phyloP scores from a whole-genome alignment of 2,797 vertebrate species.

The Sebastes hubbsi region DNA sequence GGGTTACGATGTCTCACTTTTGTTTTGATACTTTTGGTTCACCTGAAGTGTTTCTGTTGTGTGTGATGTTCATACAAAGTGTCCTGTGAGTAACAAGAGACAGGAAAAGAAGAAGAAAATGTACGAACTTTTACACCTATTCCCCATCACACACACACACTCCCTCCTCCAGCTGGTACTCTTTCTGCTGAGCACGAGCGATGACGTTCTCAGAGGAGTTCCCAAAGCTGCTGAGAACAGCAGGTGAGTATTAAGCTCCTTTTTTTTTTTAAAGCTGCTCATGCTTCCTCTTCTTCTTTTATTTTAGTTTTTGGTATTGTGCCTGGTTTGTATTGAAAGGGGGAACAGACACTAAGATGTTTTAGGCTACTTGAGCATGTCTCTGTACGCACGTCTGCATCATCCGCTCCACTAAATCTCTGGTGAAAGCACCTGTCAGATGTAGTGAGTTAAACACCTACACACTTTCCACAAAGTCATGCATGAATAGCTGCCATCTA shows the following conservation, averaged over 20 bases:
- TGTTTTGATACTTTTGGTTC: not conserved
- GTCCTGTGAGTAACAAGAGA: not conserved
- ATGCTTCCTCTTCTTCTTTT: slow-evolving; percentile 19
- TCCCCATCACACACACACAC: not conserved
- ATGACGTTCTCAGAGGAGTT: slow-evolving; percentile 53
- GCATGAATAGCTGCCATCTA: slow-evolving; percentile 56
- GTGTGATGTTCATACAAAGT: not conserved
- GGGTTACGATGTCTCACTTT: not conserved
- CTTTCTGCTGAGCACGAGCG: slow-evolving; percentile 63
- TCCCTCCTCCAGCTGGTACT: not conserved
- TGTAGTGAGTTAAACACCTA: not conserved
- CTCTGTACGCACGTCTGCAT: slow-evolving; percentile 28
- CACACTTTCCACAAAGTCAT: not conserved
- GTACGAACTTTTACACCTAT: not conserved
- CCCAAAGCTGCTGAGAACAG: slow-evolving; percentile 64
- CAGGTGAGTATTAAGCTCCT: slow-evolving; percentile 57
- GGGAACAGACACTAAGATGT: slow-evolving; percentile 2
- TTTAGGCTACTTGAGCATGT: not conserved
- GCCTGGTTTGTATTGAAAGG: slow-evolving; percentile 22
- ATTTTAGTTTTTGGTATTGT: slow-evolving; percentile 16
- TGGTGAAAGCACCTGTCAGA: slow-evolving; percentile 33
- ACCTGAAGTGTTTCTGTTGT: not conserved
- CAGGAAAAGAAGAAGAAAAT: not conserved
- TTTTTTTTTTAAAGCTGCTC: slow-evolving; percentile 25
- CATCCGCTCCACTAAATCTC: slow-evolving; percentile 20